A percentile compares a stretch with the other conserved stretches of the same genome.
Evolutionary conservation across 2,113 vertebrate species (phyloP).

Genomic region (Syrmaticus mikado): DNA sequence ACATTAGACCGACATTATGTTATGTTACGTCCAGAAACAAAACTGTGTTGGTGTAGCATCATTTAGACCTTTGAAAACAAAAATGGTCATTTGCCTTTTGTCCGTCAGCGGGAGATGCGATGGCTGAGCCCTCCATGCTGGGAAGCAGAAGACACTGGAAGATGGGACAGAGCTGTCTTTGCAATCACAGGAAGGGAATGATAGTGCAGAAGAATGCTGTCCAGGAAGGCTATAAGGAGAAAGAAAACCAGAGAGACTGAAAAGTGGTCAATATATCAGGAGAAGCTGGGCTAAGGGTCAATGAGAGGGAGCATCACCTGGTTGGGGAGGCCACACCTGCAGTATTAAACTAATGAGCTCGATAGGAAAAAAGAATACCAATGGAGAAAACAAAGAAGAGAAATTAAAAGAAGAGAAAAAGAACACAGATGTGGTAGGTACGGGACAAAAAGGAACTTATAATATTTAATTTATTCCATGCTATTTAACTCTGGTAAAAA

Average conservation of each 20-base stretch:
- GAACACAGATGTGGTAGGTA: background rate
- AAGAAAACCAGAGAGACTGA: background rate
- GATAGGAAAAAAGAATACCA: background rate
- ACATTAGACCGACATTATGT: background rate
- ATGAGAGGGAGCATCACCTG: background rate
- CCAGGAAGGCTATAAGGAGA: background rate
- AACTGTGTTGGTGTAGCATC: background rate
- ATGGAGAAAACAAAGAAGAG: no score
- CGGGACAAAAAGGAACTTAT: background rate
- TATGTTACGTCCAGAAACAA: background rate
- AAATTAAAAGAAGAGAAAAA: background rate
- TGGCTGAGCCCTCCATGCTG: background rate
- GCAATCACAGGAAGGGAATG: background rate
- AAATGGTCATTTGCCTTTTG: background rate
- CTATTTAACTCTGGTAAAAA: background rate
- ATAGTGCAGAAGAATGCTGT: background rate
- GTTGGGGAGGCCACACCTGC: background rate
- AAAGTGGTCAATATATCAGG: background rate
- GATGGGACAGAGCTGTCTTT: background rate
- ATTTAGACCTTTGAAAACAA: background rate
- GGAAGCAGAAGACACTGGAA: background rate
- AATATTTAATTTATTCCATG: background rate
- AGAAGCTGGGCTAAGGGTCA: background rate
- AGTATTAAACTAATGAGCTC: background rate
- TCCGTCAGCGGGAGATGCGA: background rate